phyloP scores from a whole-genome alignment of 1,140 invertebrate genomes.

The Conus ventricosus region DNA sequence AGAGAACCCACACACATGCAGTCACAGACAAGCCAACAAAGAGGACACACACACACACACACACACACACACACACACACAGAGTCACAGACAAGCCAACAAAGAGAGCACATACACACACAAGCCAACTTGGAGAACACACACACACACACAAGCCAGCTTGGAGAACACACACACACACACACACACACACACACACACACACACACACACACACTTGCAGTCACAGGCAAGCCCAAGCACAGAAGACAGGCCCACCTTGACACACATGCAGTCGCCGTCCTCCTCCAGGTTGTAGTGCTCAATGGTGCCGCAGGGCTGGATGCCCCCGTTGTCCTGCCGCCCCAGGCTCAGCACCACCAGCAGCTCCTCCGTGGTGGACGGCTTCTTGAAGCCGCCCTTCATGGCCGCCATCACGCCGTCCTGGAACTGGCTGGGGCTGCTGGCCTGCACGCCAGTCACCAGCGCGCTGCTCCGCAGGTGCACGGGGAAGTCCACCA shows the following conservation, averaged over 20 bases:
- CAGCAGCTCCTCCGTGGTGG: constrained; percentile 44
- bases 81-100: no score
- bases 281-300: constrained; percentile 42
- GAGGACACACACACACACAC: no score
- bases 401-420: constrained; percentile 52
- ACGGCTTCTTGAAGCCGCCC: constrained; percentile 44
- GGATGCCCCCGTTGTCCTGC: constrained; percentile 42
- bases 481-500: constrained; percentile 53
- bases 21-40: no score
- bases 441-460: constrained; percentile 44
- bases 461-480: constrained; percentile 44
- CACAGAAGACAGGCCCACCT: constrained; percentile 12
- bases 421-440: constrained; percentile 40
- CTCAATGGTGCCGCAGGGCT: constrained; percentile 44
- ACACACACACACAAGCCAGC: no score
- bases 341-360: constrained; percentile 37
- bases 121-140: no score
- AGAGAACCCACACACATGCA: no score
- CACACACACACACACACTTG: no score
- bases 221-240: no score
- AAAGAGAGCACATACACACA: no score
- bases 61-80: no score
- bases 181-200: no score
- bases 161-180: no score
- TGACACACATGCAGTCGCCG: constrained; percentile 46